Evolutionary conservation across 2,888 invertebrate genomes (phyloP), one percentile per base, ranked within the genome.

Genomic region (Nomada ferruginata): DNA sequence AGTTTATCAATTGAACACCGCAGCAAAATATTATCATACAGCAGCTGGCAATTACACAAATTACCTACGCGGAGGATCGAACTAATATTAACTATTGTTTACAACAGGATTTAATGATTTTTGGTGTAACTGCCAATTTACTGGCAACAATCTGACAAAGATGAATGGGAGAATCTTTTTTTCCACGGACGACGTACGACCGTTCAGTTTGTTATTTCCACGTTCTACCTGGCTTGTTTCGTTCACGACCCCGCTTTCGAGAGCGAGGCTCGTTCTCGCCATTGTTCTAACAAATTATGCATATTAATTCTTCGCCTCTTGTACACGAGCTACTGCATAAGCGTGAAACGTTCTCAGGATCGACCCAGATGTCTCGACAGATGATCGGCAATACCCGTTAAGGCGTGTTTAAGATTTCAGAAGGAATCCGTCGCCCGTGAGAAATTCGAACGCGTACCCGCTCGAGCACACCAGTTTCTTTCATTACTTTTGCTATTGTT

Each of bases 201-300:
- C 72, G 79, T 83, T 73, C 73, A 65, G 87, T 81, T 77, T 64
- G 83, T 76, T 73, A 61, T 89, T 87, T 89, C 82, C 89, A 89
- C 89, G 82, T 87, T 73, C 71, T 75, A 76, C 81, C 72, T 76
- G 55, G 64, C 81, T 81, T 73, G 75, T 69, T 71, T 82, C 84
- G 77, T 84, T 78, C 87, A 42, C 89, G 87, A 86, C 82, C 88
- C 86, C 84, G 83, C 84, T 86, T 85, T 85, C 85, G 82, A 82
- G 88, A 82, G 66, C 79, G 86, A 83, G 82, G 85, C 86, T 82
- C 86, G 86, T 89, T 87, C 90, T 85, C 87, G 90, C 83, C 84
- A 87, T 89, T 89, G 90, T 89, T 89, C 82, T 65, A 66, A 86
- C 86, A 90, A 87, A 88, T 89, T 88, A 90, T 89, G 87, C 87